Conservation (phyloP, 1,140 invertebrate species). For the Calephelis virginiensis region DNA sequence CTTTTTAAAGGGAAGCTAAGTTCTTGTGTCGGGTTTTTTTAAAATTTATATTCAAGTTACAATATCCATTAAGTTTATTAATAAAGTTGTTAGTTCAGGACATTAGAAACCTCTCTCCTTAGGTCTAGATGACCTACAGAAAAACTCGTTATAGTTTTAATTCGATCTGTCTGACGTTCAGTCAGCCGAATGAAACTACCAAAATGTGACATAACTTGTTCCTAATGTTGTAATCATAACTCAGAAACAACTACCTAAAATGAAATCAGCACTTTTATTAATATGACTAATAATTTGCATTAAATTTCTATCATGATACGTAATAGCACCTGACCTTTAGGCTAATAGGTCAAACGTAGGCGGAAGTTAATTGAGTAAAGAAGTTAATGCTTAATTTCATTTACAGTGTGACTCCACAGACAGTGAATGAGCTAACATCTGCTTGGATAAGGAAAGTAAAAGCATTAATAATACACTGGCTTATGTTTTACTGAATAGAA, state of each 20-base stretch:
- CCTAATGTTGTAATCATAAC: too few relatives aligned
- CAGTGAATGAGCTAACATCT: background rate
- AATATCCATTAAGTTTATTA: too few relatives aligned
- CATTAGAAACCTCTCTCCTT: too few relatives aligned
- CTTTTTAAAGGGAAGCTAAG: too few relatives aligned
- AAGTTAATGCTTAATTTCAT: constrained; percentile 11
- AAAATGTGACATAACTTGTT: background rate
- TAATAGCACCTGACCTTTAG: constrained; percentile 6
- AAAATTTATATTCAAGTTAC: too few relatives aligned
- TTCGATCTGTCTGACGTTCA: too few relatives aligned
- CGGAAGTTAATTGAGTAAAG: constrained; percentile 14
- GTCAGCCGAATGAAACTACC: background rate
- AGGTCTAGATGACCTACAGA: too few relatives aligned
- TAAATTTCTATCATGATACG: constrained; percentile 7
- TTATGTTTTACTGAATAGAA: constrained; percentile 25
- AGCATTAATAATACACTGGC: constrained; percentile 13
- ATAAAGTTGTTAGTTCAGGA: too few relatives aligned
- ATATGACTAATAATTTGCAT: background rate
- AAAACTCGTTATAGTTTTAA: too few relatives aligned
- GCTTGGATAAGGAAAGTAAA: constrained; percentile 30
- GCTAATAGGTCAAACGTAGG: constrained; percentile 2
- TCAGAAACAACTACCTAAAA: background rate
- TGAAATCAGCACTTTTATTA: constrained; percentile 5
- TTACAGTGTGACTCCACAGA: background rate
- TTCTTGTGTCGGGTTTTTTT: too few relatives aligned